Evolutionary conservation across 2,113 vertebrate genomes (phyloP).

Genomic region (Oxygymnocypris stewartii): DNA sequence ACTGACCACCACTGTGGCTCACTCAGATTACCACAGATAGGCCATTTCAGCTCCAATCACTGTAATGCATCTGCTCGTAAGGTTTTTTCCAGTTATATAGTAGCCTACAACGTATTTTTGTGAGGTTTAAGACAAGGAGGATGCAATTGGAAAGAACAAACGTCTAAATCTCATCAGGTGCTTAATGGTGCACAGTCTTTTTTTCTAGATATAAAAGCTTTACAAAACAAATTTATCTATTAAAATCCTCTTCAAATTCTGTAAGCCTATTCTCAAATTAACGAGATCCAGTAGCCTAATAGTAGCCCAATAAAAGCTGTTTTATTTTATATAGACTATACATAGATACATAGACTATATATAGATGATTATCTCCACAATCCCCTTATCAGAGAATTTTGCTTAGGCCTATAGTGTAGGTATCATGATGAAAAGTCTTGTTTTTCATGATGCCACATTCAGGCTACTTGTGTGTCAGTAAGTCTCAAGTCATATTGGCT

Average conservation of each 20-base stretch:
- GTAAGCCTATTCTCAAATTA: background rate
- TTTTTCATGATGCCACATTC: background rate
- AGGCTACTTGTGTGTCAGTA: background rate
- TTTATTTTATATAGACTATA: background rate
- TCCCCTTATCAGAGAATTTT: background rate
- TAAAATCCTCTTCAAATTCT: background rate
- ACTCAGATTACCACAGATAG: slow-evolving; percentile 24
- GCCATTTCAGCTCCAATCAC: slow-evolving; percentile 8
- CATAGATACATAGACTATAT: no score
- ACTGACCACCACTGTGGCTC: no score
- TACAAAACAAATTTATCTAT: background rate
- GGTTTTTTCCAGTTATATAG: background rate
- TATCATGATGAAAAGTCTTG: background rate
- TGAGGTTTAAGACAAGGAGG: background rate
- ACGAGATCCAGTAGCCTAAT: background rate
- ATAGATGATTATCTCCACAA: background rate
- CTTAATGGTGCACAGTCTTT: background rate
- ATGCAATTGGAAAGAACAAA: background rate
- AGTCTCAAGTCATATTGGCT: background rate
- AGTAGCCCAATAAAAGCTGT: background rate
- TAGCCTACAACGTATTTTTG: background rate
- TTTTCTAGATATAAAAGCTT: background rate
- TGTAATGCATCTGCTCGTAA: background rate
- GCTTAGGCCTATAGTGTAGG: background rate
- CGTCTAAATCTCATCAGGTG: background rate